These are phyloP conservation scores for Thalassarche chlororhynchos DNA, from an alignment of 2,113 vertebrate genomes.

Conservation along the genomic window DNA sequence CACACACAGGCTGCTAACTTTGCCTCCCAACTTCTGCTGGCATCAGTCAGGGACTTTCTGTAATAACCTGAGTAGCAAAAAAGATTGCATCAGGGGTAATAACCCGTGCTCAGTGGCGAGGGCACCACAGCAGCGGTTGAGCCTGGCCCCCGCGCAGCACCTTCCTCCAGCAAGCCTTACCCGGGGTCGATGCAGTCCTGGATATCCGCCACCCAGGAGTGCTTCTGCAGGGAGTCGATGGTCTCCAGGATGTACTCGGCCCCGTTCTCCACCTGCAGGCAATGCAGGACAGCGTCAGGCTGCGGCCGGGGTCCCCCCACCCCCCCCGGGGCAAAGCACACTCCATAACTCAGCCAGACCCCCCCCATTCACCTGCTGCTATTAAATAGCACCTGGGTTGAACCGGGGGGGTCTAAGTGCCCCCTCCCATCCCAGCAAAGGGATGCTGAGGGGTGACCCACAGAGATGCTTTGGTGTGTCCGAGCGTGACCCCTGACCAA, in stretches of 20 bases:
- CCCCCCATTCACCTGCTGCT: not conserved
- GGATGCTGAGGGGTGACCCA: not conserved
- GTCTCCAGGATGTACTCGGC: conserved; percentile 98
- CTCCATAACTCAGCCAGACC: not conserved
- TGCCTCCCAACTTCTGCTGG: not conserved
- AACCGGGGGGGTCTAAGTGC: not conserved
- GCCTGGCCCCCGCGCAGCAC: not conserved
- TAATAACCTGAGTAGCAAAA: not conserved
- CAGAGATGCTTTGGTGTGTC: not conserved
- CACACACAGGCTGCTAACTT: not conserved
- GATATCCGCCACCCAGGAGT: conserved; percentile 98
- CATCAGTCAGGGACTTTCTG: not conserved
- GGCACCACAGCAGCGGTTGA: not conserved
- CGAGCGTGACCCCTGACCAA: not conserved
- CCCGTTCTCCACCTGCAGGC: conserved; percentile 87
- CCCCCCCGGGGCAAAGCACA: not conserved
- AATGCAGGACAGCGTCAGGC: not conserved
- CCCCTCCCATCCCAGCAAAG: not conserved
- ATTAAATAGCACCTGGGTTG: not conserved
- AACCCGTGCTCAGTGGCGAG: fast-evolving
- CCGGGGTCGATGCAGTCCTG: conserved; percentile 97
- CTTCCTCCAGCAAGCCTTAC: conserved; percentile 72
- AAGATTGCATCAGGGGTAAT: not conserved
- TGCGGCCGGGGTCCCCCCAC: not conserved
- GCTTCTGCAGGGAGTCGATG: conserved; percentile 97